A percentile compares a stretch with the other conserved stretches of the same genome.
Conservation (phyloP, 2,888 invertebrate species). For the Morinoia aosen region DNA sequence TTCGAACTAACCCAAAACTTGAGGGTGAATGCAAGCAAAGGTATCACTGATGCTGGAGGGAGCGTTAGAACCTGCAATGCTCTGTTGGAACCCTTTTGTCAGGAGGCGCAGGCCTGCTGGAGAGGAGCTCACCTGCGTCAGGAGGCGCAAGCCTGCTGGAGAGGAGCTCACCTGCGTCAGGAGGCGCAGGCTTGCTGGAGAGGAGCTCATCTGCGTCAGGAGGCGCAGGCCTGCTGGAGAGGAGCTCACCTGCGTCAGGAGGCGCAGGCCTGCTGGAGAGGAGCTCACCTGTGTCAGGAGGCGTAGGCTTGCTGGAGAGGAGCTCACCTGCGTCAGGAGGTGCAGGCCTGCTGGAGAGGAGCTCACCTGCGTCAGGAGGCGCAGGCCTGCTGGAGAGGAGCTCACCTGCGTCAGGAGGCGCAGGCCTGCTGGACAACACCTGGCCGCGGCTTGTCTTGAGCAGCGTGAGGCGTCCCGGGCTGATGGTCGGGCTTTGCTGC, state of each 20-base stretch:
- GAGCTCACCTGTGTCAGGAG: no score
- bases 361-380: neutral
- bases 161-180: neutral
- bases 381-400: neutral
- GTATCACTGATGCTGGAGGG: no score
- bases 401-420: neutral
- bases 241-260: no score
- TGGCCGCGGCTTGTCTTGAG: slow-evolving; percentile 53
- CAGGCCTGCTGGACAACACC: neutral
- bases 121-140: neutral
- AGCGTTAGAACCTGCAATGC: no score
- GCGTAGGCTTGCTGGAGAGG: neutral
- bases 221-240: no score
- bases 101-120: neutral
- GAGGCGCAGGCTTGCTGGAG: neutral
- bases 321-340: neutral
- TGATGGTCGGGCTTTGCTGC: slow-evolving; percentile 56
- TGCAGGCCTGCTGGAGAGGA: neutral
- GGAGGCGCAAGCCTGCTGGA: neutral
- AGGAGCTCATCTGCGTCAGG: neutral
- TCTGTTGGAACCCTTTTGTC: no score
- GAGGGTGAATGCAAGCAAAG: no score
- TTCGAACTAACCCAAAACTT: no score
- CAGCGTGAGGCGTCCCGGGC: slow-evolving; percentile 62
- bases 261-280: no score